These are phyloP conservation scores for Ditylenchus weischeri DNA, from an alignment of 2,888 invertebrate species.

Conservation along the genomic window DNA sequence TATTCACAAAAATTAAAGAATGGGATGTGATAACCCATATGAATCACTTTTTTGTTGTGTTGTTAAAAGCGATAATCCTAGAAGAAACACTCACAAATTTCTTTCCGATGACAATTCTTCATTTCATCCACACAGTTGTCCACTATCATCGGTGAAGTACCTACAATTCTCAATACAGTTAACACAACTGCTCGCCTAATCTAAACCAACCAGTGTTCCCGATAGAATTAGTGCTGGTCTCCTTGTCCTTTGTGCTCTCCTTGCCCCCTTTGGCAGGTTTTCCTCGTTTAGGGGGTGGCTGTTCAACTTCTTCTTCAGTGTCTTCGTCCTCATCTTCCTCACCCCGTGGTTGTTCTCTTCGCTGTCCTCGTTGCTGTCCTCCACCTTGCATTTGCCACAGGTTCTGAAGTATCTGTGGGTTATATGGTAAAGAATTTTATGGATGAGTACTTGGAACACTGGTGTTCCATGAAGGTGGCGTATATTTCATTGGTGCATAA, in stretches of 20 bases:
- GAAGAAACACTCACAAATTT: constrained; percentile 28
- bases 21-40: no score
- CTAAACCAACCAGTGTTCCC: constrained; percentile 5
- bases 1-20: no score
- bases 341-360: constrained; percentile 23
- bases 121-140: constrained; percentile 36
- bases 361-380: constrained; percentile 21
- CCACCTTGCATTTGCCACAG: constrained; percentile 35
- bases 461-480: constrained; percentile 41
- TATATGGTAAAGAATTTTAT: not conserved
- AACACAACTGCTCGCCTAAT: constrained; percentile 9
- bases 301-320: not conserved
- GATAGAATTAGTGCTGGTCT: not conserved
- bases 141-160: constrained; percentile 8
- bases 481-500: constrained; percentile 38
- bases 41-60: no score
- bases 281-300: no score
- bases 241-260: constrained; percentile 2
- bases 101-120: constrained; percentile 38
- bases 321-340: constrained; percentile 23
- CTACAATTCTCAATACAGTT: constrained; percentile 1
- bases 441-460: constrained; percentile 15
- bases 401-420: constrained; percentile 15
- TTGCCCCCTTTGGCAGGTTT: constrained; percentile 22
- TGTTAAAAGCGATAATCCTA: no score